phyloP scores from a whole-genome alignment of 1,140 invertebrate species.

The Papilio machaon region DNA sequence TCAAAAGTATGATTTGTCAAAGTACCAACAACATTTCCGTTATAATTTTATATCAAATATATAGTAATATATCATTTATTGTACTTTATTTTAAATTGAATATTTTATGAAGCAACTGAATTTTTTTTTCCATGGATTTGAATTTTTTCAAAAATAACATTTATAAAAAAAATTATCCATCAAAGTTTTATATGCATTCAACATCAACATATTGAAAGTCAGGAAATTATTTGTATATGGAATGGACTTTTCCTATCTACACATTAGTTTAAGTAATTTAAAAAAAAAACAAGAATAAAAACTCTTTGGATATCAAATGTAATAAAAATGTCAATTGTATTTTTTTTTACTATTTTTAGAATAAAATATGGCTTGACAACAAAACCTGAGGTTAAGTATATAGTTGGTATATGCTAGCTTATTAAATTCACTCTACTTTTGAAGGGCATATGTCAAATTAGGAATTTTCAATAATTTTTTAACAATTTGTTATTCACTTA shows the following conservation, averaged over 20 bases:
- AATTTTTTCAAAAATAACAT: not conserved
- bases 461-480: not conserved
- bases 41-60: conserved; percentile 35
- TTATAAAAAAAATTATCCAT: not conserved
- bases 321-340: not conserved
- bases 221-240: conserved; percentile 5
- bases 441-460: not conserved
- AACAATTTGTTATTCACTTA: not conserved
- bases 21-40: conserved; percentile 1
- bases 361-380: too few relatives aligned
- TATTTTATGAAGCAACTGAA: not conserved
- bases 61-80: conserved; percentile 32
- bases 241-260: conserved; percentile 20
- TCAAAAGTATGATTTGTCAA: conserved; percentile 24
- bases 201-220: not conserved
- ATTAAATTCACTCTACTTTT: not conserved
- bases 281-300: not conserved
- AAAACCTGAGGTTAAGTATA: too few relatives aligned
- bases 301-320: not conserved
- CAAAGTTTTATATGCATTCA: not conserved
- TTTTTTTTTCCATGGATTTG: not conserved
- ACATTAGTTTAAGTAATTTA: conserved; percentile 10
- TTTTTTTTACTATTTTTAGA: too few relatives aligned
- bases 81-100: conserved; percentile 21
- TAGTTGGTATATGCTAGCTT: too few relatives aligned